Evolutionary conservation across 2,797 vertebrate genomes (phyloP).

Genomic region (Hyperoplus immaculatus): DNA sequence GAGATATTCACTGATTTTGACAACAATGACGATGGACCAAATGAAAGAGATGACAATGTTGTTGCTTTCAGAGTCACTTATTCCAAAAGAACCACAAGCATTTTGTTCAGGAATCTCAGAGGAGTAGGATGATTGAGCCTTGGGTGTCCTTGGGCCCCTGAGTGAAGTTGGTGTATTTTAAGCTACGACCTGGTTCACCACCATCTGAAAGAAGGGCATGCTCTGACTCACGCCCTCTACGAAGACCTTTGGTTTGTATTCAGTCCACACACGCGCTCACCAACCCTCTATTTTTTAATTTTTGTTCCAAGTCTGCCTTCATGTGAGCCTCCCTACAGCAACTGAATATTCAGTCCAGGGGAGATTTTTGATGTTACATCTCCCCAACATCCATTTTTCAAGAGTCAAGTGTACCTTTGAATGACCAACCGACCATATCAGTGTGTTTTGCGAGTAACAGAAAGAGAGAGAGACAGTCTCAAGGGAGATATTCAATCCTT

Average conservation of each 20-base stretch:
- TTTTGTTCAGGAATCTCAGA: slow-evolving; percentile 31
- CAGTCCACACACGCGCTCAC: slow-evolving; percentile 13
- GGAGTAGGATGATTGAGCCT: slow-evolving; percentile 33
- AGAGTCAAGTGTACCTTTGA: slow-evolving; percentile 2
- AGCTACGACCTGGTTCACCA: slow-evolving; percentile 34
- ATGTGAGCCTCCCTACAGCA: slow-evolving; percentile 5
- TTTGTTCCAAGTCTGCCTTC: slow-evolving; percentile 34
- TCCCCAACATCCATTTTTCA: slow-evolving; percentile 5
- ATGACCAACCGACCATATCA: slow-evolving; percentile 10
- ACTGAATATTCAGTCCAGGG: slow-evolving; percentile 21
- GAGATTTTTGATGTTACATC: not conserved
- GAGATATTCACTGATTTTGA: slow-evolving; percentile 20
- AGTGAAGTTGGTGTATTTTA: slow-evolving; percentile 53
- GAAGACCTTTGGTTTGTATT: slow-evolving; percentile 52
- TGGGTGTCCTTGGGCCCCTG: slow-evolving; percentile 45
- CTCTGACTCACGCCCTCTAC: slow-evolving; percentile 58
- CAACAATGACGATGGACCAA: slow-evolving; percentile 13
- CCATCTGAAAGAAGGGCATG: slow-evolving; percentile 36
- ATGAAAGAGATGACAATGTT: slow-evolving; percentile 17
- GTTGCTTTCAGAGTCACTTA: slow-evolving; percentile 28
- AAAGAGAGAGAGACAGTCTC: not conserved
- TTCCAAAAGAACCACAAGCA: slow-evolving; percentile 20
- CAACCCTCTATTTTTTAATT: slow-evolving; percentile 39
- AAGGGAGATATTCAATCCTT: slow-evolving; percentile 29
- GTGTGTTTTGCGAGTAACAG: not conserved